Evolutionary conservation across 1,140 invertebrate species (phyloP).

Genomic region (Drosophila truncata): DNA sequence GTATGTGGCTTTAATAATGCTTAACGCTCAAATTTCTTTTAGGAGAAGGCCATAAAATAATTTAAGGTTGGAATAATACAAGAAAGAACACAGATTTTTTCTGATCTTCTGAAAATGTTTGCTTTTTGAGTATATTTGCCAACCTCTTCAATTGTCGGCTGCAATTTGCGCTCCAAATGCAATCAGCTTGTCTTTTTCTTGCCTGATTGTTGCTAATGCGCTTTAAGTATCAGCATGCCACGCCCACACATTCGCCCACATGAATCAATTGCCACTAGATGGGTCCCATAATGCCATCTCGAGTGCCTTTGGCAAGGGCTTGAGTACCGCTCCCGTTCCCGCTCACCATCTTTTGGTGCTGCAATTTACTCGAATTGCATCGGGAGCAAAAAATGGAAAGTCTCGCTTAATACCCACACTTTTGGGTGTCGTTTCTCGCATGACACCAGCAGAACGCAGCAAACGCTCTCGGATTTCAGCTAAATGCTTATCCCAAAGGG

Average conservation of each 20-base stretch:
- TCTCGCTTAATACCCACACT: constrained; percentile 76
- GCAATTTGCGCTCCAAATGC: constrained; percentile 69
- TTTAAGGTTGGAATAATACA: neutral
- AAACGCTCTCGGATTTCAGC: constrained; percentile 62
- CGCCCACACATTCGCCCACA: constrained; percentile 50
- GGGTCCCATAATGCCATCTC: constrained; percentile 35
- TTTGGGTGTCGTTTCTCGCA: constrained; percentile 70
- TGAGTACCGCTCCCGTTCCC: constrained; percentile 11
- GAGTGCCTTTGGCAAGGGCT: constrained; percentile 29
- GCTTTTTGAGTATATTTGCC: constrained; percentile 53
- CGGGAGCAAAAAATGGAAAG: constrained; percentile 37
- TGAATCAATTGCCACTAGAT: constrained; percentile 75
- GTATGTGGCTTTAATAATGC: neutral
- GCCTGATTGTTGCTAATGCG: constrained; percentile 63
- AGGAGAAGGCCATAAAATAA: too few species aligned
- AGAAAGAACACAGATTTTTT: neutral
- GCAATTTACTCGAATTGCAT: constrained; percentile 74
- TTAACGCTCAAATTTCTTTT: neutral
- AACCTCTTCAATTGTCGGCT: constrained; percentile 58
- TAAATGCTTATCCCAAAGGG: constrained; percentile 66
- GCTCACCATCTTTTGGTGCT: constrained; percentile 51
- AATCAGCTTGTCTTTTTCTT: constrained; percentile 51
- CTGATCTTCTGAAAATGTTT: neutral
- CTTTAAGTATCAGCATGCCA: constrained; percentile 49
- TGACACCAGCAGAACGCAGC: constrained; percentile 55